Conservation (phyloP, 2,113 vertebrate genomes). For the Sprattus sprattus region DNA sequence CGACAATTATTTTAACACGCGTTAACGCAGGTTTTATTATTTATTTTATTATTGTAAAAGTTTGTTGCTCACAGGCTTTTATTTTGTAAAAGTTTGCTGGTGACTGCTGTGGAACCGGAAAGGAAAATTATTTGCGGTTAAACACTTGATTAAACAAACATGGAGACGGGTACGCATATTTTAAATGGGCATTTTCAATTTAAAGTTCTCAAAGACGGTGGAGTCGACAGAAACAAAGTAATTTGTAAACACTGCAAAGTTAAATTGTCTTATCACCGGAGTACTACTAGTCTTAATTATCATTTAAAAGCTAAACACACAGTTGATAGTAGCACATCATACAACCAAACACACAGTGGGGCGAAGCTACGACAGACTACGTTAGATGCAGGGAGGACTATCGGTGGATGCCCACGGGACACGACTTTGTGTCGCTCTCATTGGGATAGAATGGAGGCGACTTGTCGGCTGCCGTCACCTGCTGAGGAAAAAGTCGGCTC, state of each 20-base stretch:
- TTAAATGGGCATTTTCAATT: constrained; percentile 24
- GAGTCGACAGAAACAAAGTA: constrained; percentile 3
- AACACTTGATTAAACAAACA: neutral
- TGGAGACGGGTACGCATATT: constrained; percentile 4
- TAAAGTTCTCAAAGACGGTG: neutral
- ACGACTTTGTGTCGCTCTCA: too few relatives aligned
- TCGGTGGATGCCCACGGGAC: too few relatives aligned
- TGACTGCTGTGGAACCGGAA: too few relatives aligned
- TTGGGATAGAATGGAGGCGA: too few relatives aligned
- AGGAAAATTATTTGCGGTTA: too few relatives aligned
- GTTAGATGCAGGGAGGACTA: constrained; percentile 29
- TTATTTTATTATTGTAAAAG: neutral
- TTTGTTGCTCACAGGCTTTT: neutral
- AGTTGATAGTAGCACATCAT: neutral
- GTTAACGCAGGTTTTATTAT: neutral
- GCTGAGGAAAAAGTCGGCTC: too few relatives aligned
- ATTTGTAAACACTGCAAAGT: constrained; percentile 26
- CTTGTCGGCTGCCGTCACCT: too few relatives aligned
- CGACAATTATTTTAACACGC: neutral
- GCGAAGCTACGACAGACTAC: constrained; percentile 26
- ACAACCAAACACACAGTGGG: constrained; percentile 23
- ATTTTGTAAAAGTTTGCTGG: too few relatives aligned
- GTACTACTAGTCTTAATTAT: constrained; percentile 20
- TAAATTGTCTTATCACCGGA: constrained; percentile 21
- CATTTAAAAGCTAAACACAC: constrained; percentile 10